A percentile compares a stretch with the other conserved stretches of the same genome.
phyloP scores from a whole-genome alignment of 2,113 vertebrate genomes.

The Syrrhaptes paradoxus region DNA sequence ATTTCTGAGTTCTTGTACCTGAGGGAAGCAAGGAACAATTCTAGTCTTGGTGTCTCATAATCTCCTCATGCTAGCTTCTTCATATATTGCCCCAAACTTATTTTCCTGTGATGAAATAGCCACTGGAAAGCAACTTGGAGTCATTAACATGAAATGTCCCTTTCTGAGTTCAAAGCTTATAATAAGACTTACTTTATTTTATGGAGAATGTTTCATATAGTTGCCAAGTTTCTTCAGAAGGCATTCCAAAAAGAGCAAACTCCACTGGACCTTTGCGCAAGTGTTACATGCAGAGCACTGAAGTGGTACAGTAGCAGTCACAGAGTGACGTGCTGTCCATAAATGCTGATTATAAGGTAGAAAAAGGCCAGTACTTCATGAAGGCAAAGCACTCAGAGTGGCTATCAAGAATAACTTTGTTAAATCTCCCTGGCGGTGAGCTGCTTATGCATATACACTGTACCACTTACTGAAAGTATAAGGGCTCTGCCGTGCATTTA shows the following conservation, averaged over 20 bases:
- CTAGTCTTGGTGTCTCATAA: neutral
- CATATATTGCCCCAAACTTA: neutral
- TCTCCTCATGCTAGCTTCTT: neutral
- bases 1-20: conserved; percentile 21
- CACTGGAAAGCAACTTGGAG: conserved; percentile 29
- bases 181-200: conserved; percentile 57
- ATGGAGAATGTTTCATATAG: conserved; percentile 35
- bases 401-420: neutral
- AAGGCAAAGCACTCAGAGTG: neutral
- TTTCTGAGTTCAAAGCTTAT: conserved; percentile 43
- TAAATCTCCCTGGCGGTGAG: neutral
- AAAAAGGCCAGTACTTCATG: neutral
- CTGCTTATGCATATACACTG: neutral
- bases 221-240: conserved; percentile 54
- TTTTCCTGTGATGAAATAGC: conserved; percentile 44
- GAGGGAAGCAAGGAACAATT: neutral
- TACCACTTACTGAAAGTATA: neutral
- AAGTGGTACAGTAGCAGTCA: neutral
- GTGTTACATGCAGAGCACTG: neutral
- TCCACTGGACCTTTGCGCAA: neutral
- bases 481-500: neutral
- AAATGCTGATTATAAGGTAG: conserved; percentile 16
- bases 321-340: neutral
- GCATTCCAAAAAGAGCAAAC: conserved; percentile 51
- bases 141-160: conserved; percentile 37